Conservation (phyloP, 2,797 vertebrate species). For the Syncerus caffer region DNA sequence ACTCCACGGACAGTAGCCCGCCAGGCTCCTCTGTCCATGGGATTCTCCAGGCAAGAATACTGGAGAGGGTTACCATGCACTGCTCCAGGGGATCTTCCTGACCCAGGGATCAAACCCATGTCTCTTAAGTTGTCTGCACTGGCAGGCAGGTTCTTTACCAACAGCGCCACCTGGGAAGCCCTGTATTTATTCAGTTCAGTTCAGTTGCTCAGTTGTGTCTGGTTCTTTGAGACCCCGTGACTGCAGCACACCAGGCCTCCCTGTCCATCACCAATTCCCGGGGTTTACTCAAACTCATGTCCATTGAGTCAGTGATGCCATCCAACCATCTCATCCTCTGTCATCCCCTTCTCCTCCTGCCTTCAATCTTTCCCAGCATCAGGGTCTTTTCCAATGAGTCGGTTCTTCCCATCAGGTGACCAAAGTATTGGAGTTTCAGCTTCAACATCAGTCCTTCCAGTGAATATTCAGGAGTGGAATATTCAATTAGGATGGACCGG, state of each 20-base stretch:
- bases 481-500: not conserved
- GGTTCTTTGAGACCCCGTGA: not conserved
- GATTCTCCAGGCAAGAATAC: not conserved
- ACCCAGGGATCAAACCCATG: accelerated
- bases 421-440: not conserved
- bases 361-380: not conserved
- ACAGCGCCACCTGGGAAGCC: not conserved
- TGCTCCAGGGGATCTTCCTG: not conserved
- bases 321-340: not conserved
- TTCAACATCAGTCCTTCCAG: not conserved
- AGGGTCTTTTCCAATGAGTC: not conserved
- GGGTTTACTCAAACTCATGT: not conserved
- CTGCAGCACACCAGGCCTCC: not conserved
- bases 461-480: not conserved
- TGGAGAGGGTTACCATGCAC: not conserved
- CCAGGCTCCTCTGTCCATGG: not conserved
- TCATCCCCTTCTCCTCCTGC: not conserved
- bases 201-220: not conserved
- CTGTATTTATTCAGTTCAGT: not conserved
- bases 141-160: not conserved
- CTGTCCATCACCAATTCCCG: not conserved
- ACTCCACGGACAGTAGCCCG: accelerated
- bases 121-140: not conserved
- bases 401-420: not conserved
- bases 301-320: not conserved